phyloP scores from a whole-genome alignment of 2,113 vertebrate species.

The Oriolus oriolus region DNA sequence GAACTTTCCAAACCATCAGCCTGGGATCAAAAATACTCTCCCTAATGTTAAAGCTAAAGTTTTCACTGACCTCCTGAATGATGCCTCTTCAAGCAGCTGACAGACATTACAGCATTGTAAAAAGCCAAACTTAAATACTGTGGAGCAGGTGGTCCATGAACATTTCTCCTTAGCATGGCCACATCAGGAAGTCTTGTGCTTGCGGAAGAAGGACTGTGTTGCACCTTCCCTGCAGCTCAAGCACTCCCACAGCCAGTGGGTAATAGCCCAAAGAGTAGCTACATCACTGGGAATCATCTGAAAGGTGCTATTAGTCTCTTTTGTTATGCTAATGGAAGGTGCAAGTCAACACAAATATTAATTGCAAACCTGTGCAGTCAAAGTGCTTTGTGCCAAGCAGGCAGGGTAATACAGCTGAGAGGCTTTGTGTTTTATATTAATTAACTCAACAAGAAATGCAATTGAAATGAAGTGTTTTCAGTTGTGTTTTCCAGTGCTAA shows the following conservation, averaged over 20 bases:
- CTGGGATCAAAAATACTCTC: not conserved
- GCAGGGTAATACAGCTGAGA: not conserved
- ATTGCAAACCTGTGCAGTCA: slow-evolving; percentile 1
- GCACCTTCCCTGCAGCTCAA: not conserved
- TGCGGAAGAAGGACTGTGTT: not conserved
- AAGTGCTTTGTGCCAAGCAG: not conserved
- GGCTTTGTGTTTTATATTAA: slow-evolving; percentile 29
- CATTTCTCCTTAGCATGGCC: not conserved
- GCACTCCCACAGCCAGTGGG: not conserved
- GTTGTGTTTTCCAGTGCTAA: slow-evolving; percentile 32
- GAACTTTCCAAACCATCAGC: not conserved
- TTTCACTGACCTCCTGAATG: not conserved
- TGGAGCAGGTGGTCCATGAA: not conserved
- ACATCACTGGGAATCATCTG: not conserved
- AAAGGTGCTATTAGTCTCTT: slow-evolving; percentile 20
- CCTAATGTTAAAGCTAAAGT: not conserved
- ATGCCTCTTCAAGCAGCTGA: not conserved
- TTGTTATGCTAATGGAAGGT: slow-evolving; percentile 21
- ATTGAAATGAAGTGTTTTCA: slow-evolving; percentile 58
- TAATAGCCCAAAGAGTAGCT: not conserved
- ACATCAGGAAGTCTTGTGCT: not conserved
- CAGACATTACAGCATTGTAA: not conserved
- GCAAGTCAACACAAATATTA: slow-evolving; percentile 39
- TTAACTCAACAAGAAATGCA: slow-evolving; percentile 42
- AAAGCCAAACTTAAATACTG: not conserved